Evolutionary conservation across 2,888 invertebrate species (phyloP), one percentile per base, ranked within the genome.

Genomic region (Clunio marinus): DNA sequence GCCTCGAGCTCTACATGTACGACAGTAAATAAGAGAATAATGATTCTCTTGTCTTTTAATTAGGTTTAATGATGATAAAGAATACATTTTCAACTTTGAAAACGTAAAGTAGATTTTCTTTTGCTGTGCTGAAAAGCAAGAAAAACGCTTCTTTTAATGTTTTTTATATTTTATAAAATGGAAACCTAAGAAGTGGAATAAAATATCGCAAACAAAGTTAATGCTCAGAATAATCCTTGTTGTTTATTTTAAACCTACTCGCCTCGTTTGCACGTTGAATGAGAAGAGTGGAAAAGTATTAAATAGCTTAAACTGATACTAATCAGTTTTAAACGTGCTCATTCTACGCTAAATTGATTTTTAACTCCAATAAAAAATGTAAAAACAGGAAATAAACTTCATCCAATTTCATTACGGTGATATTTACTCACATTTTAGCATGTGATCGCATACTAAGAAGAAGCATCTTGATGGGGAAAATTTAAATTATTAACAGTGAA

Each of bases 271-370:
- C 24, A 22, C 51, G 24, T 55, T 22, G 22, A 55, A 22, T 22
- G n/a, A n/a, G 15, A n/a, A 41, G 17, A 45, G 15, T 15, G 45
- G 4, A 15, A 15, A 45, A 32, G 41, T 27, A 25, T 62, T 62
- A 62, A 62, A 20, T 37, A 62, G 41, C 62, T 62, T 62, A 45
- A 63, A 63, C 45, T 63, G 63, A 63, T 63, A 63, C 63, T 63
- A 63, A 63, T 63, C 63, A 63, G 45, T 63, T 37, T 37, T 41
- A 62, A 62, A 62, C 62, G 62, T 62, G 62, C 62, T 62, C 62
- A 41, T 62, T 62, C 35, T 24, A 27, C 62, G 63, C 28, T 35
- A 63, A 63, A 63, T 63, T 63, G 63, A 63, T 37, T 63, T 63
- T 46, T 25, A 15, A n/a, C 27, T 15, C 20, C 27, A 17, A n/a